phyloP scores from a whole-genome alignment of 2,888 invertebrate genomes.

The Terebella lapidaria region DNA sequence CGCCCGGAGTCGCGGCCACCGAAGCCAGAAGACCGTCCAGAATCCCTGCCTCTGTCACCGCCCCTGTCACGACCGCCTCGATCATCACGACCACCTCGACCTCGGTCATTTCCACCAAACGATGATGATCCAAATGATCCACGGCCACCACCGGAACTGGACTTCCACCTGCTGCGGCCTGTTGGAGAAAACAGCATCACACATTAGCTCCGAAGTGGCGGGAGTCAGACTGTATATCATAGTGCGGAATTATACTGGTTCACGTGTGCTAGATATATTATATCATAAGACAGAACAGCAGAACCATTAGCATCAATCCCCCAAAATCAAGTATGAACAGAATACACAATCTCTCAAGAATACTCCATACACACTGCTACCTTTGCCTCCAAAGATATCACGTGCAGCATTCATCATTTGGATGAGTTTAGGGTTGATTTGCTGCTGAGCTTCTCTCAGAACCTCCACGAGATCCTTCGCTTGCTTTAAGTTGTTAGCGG shows the following conservation, averaged over 20 bases:
- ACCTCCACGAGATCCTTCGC: slow-evolving; percentile 88
- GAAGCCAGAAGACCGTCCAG: neutral
- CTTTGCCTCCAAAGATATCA: neutral
- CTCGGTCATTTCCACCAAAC: slow-evolving; percentile 8
- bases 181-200: slow-evolving; percentile 8
- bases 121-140: slow-evolving; percentile 14
- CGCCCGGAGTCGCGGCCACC: neutral
- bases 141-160: slow-evolving; percentile 14
- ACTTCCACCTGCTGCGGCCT: slow-evolving; percentile 27
- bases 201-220: too few relatives aligned
- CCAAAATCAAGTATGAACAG: neutral
- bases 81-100: neutral
- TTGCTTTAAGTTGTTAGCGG: slow-evolving; percentile 82
- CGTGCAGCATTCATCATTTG: slow-evolving; percentile 62
- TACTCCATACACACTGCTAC: too few relatives aligned
- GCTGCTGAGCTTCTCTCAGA: slow-evolving; percentile 85
- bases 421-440: slow-evolving; percentile 76
- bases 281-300: too few relatives aligned
- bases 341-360: neutral
- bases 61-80: slow-evolving; percentile 1
- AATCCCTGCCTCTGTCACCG: neutral
- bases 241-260: too few relatives aligned
- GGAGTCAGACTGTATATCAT: too few relatives aligned
- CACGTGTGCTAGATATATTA: too few relatives aligned
- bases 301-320: neutral